A percentile compares a stretch with the other conserved stretches of the same genome.
Evolutionary conservation across 2,888 invertebrate genomes (phyloP).

Genomic region (Nomada fabriciana): DNA sequence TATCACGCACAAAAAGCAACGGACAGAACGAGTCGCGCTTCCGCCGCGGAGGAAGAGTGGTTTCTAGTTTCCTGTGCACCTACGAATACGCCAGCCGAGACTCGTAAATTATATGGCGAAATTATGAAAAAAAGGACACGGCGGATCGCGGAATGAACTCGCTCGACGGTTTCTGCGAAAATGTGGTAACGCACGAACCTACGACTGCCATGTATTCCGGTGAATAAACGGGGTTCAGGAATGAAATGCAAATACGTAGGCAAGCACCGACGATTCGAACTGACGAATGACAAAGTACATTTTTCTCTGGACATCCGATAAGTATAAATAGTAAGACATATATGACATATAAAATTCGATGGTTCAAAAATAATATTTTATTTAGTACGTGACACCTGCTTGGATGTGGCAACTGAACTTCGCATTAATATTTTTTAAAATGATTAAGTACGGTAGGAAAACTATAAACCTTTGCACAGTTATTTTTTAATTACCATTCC

Average conservation of each 20-base stretch:
- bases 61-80: conserved; percentile 43
- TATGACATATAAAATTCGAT: no score
- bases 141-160: conserved; percentile 40
- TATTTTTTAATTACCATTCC: no score
- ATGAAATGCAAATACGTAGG: neutral
- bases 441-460: no score
- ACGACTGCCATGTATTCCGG: conserved; percentile 20
- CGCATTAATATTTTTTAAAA: no score
- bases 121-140: conserved; percentile 64
- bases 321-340: neutral
- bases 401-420: no score
- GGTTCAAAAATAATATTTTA: no score
- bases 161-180: conserved; percentile 32
- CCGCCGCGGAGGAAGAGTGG: conserved; percentile 42
- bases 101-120: conserved; percentile 61
- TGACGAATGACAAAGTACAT: neutral
- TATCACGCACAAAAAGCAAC: conserved; percentile 52
- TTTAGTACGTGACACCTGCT: no score
- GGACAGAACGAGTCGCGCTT: conserved; percentile 43
- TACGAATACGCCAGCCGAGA: conserved; percentile 36
- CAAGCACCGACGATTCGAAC: neutral
- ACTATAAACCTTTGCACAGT: no score
- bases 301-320: neutral
- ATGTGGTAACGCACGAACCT: conserved; percentile 18
- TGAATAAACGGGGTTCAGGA: conserved; percentile 46